Base-by-base conservation (phyloP, 2,888 invertebrate species). In the Plebejus melissa region DNA sequence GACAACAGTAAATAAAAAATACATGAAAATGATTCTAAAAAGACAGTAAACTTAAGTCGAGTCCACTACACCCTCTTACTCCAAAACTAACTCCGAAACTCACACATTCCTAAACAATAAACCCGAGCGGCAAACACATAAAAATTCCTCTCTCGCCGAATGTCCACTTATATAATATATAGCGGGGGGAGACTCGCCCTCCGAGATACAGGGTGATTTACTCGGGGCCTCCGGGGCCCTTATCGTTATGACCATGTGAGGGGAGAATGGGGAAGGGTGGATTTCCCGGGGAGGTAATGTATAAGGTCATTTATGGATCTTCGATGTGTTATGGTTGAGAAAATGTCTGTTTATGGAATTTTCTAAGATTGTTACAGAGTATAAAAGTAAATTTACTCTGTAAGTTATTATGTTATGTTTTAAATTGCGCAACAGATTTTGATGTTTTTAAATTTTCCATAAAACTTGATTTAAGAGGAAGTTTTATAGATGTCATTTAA, bases 171-270 rank as follows among this genome's bases (percentile, higher is more conserved):
- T 89, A 88, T 88, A 82, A 79, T 82, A 81, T 80, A 83, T 81
- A 82, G 80, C 84, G 79, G 80, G 84, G 88, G 87, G 89, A 88
- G 90, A 85, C 87, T 85, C 88, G 86, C 91, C 90, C 90, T 65
- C 54, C 87, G 81, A 90, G 91, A 90, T 90, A 90, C 88, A 84
- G 90, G 90, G 90, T 91, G 93, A 91, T 91, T 93, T 91, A 92
- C 87, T 81, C 90, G 88, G 91, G 90, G 90, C 88, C 91, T 88
- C 83, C 81, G 86, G 87, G 91, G 90, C 92, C 93, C 93, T 93
- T 93, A 93, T 93, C 93, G 93, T 93, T 93, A 93, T 93, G 93
- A 93, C 93, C 93, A 93, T 93, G 93, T 93, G 93, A 93, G 93
- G 91, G 91, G 86, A 90, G 86, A 87, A 65, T 36, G 65, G 65